phyloP scores from a whole-genome alignment of 2,888 invertebrate species.

The Aporophyla nigra region DNA sequence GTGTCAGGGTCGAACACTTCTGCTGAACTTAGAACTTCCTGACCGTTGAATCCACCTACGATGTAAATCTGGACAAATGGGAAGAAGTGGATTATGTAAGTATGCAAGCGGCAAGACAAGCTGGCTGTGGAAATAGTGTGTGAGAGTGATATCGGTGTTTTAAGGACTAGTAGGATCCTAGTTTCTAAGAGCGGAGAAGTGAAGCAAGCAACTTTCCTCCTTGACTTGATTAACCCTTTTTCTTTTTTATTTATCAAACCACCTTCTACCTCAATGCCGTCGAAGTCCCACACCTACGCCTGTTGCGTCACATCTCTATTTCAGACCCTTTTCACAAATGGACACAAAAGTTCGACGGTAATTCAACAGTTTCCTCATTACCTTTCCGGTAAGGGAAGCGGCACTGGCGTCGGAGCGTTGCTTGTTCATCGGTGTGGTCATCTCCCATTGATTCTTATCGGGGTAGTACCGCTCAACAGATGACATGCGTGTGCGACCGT shows the following conservation, averaged over 20 bases:
- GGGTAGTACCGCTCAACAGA: conserved; percentile 95
- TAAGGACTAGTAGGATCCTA: background rate
- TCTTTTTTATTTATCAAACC: background rate
- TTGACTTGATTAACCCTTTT: background rate
- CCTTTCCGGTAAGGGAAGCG: conserved; percentile 92
- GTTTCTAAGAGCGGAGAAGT: background rate
- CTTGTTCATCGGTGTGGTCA: conserved; percentile 94
- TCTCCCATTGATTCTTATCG: conserved; percentile 94
- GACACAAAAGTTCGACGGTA: background rate
- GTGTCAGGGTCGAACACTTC: conserved; percentile 94
- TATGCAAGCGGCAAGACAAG: background rate
- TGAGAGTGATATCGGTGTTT: background rate
- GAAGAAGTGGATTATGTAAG: background rate
- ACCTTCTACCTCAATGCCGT: background rate
- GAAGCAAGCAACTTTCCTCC: background rate
- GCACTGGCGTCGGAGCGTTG: conserved; percentile 95
- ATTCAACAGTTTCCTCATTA: conserved; percentile 63
- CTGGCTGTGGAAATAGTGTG: background rate
- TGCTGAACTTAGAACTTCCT: conserved; percentile 93
- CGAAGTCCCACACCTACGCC: background rate
- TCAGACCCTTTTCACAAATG: background rate
- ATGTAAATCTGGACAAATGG: conserved; percentile 92
- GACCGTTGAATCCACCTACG: conserved; percentile 95
- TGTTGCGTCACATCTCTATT: background rate
- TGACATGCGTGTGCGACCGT: conserved; percentile 94